Evolutionary conservation across 2,797 vertebrate species (phyloP), one percentile per base, ranked within the genome.

Genomic region (Simalia tracyae): DNA sequence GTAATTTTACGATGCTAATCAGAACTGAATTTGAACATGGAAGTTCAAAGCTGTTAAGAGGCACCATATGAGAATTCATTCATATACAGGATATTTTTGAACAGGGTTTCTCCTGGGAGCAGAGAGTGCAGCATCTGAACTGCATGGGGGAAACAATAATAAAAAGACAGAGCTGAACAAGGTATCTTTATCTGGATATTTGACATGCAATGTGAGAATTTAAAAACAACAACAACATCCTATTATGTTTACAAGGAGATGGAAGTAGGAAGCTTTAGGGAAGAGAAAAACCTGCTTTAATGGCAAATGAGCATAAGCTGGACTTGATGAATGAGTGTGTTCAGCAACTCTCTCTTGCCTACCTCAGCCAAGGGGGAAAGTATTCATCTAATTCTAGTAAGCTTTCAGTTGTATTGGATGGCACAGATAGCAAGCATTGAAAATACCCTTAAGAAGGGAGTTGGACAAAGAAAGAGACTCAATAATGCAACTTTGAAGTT

Each of bases 1-100:
- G 86, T 90, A 93, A 85, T 91, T 84, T 88, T 84, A 42, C 12
- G 68, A 91, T 93, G 54, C 89, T 93, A 90, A 90, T 93, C 86
- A 88, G 60, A 93, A 59, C 50, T 84, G 86, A 85, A 90, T 59
- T 84, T 84, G 92, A 84, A 93, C 92, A 88, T 66, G 68, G 59
- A 36, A 90, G 68, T 84, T 90, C 57, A 92, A 81, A 88, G 86
- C 50, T 88, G 28, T 90, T 88, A 93, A 88, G 89, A 87, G 85
- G 89, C 68, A 50, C 68, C 46, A 84, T 93, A 84, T 50, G 89
- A 90, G 68, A 36, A 84, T 68, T 93, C 85, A 85, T 90, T 88
- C 86, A 66, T 88, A 84, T 84, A 50, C 42, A 88, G 50, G 66
- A 59, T 88, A 84, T 84, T 92, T 90, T 59, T 81, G 89, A 72